Evolutionary conservation across 2,888 invertebrate species (phyloP).

Genomic region (Girardia tigrina): DNA sequence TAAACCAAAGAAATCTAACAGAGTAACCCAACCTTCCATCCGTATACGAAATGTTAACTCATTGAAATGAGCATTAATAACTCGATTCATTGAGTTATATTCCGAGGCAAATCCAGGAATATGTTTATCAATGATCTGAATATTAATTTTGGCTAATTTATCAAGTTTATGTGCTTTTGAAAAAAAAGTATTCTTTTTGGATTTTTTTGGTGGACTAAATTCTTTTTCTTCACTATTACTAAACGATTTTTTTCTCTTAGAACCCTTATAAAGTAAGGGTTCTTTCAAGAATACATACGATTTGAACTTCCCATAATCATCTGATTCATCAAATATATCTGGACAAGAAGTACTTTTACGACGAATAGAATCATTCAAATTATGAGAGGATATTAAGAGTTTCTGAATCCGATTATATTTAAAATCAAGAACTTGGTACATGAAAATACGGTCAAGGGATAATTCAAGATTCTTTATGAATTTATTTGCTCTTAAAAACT

Average conservation of each 20-base stretch:
- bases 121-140: conserved; percentile 57
- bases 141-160: conserved; percentile 63
- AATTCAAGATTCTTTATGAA: background rate
- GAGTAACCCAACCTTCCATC: conserved; percentile 82
- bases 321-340: background rate
- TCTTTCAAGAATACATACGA: too few species aligned
- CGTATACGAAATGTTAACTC: conserved; percentile 76
- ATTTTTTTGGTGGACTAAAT: background rate
- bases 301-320: background rate
- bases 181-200: background rate
- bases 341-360: background rate
- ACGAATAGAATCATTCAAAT: background rate
- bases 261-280: background rate
- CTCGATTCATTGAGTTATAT: conserved; percentile 56
- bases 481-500: background rate
- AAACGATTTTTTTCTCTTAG: background rate
- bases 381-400: background rate
- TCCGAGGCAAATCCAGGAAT: conserved; percentile 59
- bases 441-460: background rate
- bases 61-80: conserved; percentile 70
- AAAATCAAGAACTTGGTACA: background rate
- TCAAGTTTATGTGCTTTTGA: conserved; percentile 45
- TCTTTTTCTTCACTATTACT: background rate
- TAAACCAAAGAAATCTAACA: conserved; percentile 76
- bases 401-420: background rate